These are phyloP conservation scores for Drosophila recens DNA, from an alignment of 2,888 invertebrate species.

Conservation along the genomic window DNA sequence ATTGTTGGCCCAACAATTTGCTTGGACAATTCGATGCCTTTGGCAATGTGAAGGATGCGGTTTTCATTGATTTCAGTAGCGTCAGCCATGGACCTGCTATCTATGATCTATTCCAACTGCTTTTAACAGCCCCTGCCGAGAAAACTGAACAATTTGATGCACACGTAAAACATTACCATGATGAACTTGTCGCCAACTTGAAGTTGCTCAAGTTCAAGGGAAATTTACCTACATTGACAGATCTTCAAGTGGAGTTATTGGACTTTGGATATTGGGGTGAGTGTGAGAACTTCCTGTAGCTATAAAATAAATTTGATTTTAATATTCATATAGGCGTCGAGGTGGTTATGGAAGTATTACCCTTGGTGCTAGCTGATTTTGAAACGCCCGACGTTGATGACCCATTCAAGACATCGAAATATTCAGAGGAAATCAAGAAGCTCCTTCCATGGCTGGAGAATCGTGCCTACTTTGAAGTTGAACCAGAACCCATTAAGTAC, in stretches of 20 bases:
- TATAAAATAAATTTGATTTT: neutral
- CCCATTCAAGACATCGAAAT: conserved; percentile 43
- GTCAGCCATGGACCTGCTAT: conserved; percentile 71
- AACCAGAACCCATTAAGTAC: neutral
- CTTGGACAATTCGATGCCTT: conserved; percentile 70
- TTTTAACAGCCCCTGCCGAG: conserved; percentile 71
- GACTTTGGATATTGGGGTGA: conserved; percentile 74
- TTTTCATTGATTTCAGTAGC: conserved; percentile 71
- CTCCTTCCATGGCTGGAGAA: conserved; percentile 70
- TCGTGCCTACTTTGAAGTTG: conserved; percentile 64
- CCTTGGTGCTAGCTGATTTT: conserved; percentile 51
- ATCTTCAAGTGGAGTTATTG: conserved; percentile 74
- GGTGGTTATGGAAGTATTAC: conserved; percentile 54
- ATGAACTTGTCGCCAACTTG: conserved; percentile 66
- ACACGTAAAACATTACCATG: conserved; percentile 71
- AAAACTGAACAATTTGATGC: conserved; percentile 75
- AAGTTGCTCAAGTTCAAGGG: conserved; percentile 65
- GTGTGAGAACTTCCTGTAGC: neutral
- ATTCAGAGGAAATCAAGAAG: conserved; percentile 47
- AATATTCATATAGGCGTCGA: conserved; percentile 44
- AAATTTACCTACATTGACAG: conserved; percentile 70
- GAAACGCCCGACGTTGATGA: conserved; percentile 44
- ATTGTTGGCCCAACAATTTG: conserved; percentile 77
- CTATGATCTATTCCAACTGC: conserved; percentile 75
- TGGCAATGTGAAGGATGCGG: conserved; percentile 62